Evolutionary conservation across 2,113 vertebrate genomes (phyloP).

Genomic region (Octodon degus): DNA sequence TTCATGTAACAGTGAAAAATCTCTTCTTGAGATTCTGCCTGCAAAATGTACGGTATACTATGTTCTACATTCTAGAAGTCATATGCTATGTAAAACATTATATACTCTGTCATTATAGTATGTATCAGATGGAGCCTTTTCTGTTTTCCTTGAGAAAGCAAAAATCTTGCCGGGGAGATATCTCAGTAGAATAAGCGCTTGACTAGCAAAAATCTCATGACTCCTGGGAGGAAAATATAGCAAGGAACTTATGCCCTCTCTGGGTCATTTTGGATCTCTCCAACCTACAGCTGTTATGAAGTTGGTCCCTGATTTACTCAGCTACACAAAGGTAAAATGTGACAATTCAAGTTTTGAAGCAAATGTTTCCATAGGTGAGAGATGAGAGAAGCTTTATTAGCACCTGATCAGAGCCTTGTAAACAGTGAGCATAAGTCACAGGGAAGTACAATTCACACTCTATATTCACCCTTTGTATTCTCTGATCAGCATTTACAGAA

Average conservation of each 20-base stretch:
- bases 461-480: fast-evolving
- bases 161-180: background rate
- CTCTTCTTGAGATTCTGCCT: too few relatives aligned
- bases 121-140: background rate
- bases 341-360: background rate
- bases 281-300: background rate
- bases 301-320: background rate
- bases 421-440: background rate
- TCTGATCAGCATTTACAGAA: background rate
- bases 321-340: background rate
- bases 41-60: background rate
- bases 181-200: too few relatives aligned
- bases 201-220: background rate
- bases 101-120: background rate
- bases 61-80: background rate
- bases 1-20: background rate
- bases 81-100: background rate
- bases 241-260: background rate
- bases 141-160: background rate
- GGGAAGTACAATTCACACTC: background rate
- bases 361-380: background rate
- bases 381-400: background rate
- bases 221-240: background rate
- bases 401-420: background rate
- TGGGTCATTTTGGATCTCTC: background rate